Evolutionary conservation across 2,888 invertebrate genomes (phyloP).

Genomic region (Harpalus rufipes): DNA sequence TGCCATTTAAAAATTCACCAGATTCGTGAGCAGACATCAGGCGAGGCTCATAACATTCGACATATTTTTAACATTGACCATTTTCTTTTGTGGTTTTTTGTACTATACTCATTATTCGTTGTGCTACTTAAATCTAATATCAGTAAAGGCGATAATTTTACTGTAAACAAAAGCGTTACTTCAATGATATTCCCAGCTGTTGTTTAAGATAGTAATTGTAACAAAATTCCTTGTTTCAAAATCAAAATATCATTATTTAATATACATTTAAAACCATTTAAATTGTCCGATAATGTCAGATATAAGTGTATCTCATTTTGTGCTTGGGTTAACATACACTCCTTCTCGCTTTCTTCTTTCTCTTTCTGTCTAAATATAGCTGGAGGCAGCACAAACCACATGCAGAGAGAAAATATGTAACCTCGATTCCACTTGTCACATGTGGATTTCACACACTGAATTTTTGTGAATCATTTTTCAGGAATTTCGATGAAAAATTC

Average conservation of each 20-base stretch:
- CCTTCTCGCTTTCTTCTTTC: not conserved
- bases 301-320: not conserved
- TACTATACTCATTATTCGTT: too few relatives aligned
- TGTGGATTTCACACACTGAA: constrained; percentile 5
- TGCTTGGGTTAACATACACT: not conserved
- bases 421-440: constrained; percentile 27
- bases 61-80: too few relatives aligned
- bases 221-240: not conserved
- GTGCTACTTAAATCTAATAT: too few relatives aligned
- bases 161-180: too few relatives aligned
- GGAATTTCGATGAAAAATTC: not conserved
- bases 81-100: too few relatives aligned
- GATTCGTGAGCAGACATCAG: too few relatives aligned
- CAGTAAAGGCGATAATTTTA: too few relatives aligned
- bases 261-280: not conserved
- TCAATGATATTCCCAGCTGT: too few relatives aligned
- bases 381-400: constrained; percentile 8
- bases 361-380: not conserved
- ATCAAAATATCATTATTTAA: not conserved
- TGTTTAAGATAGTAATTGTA: not conserved
- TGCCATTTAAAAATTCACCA: too few relatives aligned
- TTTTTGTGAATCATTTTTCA: not conserved
- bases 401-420: constrained; percentile 39
- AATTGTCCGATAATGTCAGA: not conserved
- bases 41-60: too few relatives aligned